Base-by-base conservation (phyloP, 2,113 vertebrate genomes). In the Spea multiplicata region DNA sequence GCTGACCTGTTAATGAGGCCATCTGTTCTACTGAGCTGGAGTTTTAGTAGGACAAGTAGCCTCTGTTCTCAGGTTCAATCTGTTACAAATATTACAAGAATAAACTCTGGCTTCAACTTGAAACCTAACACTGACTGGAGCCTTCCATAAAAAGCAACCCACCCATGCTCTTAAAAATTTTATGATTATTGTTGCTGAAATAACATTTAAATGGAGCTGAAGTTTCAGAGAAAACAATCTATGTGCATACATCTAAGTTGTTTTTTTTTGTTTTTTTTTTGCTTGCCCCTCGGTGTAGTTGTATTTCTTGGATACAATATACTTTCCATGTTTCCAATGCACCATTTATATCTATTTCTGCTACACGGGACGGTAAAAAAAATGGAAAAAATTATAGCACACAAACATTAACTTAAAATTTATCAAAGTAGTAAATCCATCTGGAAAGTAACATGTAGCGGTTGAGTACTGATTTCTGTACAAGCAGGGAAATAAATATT, bases 181-280 rank as follows among this genome's bases (percentile, higher is more conserved):
- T 80, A 80, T 80, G 78, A 80, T 80, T 80, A 80, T 80, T 80
- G 78, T 80, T 80, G 78, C 78, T 80, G 78, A 80, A 80, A 80
- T 80, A 80, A 80, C 78, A 80, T 80, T 80, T 80, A 74, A 80
- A 80, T 80, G 78, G 78, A 80, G 71, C 78, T 73, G 78, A 73
- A 74, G 69, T 80, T 80, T 80, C 78, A 80, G 78, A 68, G 71
- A 80, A 80, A 80, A 80, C 78, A 80, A 80, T 80, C 78, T 80
- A 80, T 80, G 71, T 74, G 71, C 78, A 74, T 80, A 80, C 64
- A 74, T 80, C 71, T 68, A 73, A 74, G 71, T 71, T 74, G 61
- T 73, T 74, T 30, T 30, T 30, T 30, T 30, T 30, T 80, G 67
- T 74, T 30, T 30, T 30, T 30, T 30, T 30, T 80, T 68, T 68